Conservation (phyloP, 2,888 invertebrate genomes). For the Anticlea derivata region DNA sequence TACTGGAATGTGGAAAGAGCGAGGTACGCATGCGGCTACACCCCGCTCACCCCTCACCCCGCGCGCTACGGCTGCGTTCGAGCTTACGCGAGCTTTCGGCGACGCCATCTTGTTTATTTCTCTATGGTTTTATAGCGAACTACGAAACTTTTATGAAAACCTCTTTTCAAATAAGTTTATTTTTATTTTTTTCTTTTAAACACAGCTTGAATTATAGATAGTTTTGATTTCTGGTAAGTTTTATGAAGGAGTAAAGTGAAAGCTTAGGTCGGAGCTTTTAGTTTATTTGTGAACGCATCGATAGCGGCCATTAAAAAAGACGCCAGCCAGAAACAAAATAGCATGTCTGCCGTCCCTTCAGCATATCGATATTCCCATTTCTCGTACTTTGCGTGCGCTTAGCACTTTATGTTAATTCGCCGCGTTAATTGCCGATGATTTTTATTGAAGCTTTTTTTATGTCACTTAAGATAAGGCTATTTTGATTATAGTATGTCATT, state of each 20-base stretch:
- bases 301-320: slow-evolving; percentile 26
- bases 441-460: slow-evolving; percentile 14
- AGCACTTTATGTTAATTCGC: slow-evolving; percentile 18
- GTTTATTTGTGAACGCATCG: slow-evolving; percentile 40
- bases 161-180: no score
- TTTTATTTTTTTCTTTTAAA: not conserved
- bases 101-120: slow-evolving; percentile 42
- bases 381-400: slow-evolving; percentile 15
- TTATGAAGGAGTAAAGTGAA: not conserved
- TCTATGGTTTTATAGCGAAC: slow-evolving; percentile 5
- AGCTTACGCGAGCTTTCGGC: slow-evolving; percentile 55
- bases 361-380: slow-evolving; percentile 24
- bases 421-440: slow-evolving; percentile 12
- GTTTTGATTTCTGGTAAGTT: not conserved
- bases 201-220: not conserved
- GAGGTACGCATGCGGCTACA: slow-evolving; percentile 74
- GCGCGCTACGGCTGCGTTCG: slow-evolving; percentile 65
- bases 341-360: slow-evolving; percentile 10
- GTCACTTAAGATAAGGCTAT: not conserved
- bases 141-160: not conserved
- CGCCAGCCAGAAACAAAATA: slow-evolving; percentile 28
- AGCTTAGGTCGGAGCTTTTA: slow-evolving; percentile 38
- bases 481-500: not conserved
- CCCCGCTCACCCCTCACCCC: slow-evolving; percentile 35
- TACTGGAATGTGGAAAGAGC: slow-evolving; percentile 77